These are phyloP conservation scores for Grantiella picta DNA, from an alignment of 2,113 vertebrate species.

Conservation along the genomic window DNA sequence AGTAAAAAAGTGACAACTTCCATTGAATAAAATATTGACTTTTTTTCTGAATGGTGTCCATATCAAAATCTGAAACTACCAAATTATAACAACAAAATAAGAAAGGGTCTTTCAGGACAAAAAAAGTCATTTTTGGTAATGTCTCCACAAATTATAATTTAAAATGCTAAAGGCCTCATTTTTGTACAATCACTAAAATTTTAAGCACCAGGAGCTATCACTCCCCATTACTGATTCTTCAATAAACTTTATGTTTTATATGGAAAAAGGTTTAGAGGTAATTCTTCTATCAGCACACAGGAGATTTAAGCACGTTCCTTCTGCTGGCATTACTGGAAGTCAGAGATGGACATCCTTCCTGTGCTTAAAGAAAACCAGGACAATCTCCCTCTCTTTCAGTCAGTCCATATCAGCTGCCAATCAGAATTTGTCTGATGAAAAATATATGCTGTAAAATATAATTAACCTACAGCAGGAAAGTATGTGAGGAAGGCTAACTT, in stretches of 20 bases:
- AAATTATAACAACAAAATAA: background rate
- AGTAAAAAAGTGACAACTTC: background rate
- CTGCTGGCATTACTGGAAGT: background rate
- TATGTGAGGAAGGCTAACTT: background rate
- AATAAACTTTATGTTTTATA: background rate
- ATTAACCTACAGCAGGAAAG: background rate
- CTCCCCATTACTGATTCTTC: background rate
- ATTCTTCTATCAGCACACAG: background rate
- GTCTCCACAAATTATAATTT: background rate
- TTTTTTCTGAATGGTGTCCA: background rate
- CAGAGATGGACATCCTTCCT: background rate
- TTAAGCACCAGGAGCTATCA: background rate
- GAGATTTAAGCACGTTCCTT: background rate
- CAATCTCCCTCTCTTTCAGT: background rate
- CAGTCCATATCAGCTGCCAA: background rate
- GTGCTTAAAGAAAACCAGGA: background rate
- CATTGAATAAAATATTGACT: background rate
- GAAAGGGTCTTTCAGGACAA: background rate
- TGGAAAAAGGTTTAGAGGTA: background rate
- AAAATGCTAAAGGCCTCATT: background rate
- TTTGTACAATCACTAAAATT: background rate
- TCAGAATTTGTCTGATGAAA: background rate
- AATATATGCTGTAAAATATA: background rate
- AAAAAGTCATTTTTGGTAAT: background rate
- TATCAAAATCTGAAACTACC: background rate